A percentile compares a stretch with the other conserved stretches of the same genome.
Conservation (phyloP, 2,797 vertebrate species). For the Eulemur albifrons region DNA sequence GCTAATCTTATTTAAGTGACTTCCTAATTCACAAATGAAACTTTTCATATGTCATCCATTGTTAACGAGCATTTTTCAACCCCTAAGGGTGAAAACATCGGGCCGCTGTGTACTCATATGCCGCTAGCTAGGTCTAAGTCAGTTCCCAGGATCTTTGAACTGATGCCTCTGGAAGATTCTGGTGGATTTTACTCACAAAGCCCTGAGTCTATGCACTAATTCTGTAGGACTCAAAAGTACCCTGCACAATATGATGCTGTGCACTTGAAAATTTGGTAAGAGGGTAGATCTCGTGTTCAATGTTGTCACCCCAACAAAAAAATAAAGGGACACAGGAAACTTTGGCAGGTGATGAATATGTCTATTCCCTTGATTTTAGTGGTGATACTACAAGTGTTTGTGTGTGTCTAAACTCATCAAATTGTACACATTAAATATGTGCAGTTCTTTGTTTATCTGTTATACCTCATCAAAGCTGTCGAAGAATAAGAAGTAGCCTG, state of each 20-base stretch:
- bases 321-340: not conserved
- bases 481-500: not conserved
- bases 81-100: not conserved
- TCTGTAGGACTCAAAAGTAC: not conserved
- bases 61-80: not conserved
- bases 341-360: not conserved
- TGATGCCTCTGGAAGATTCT: not conserved
- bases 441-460: not conserved
- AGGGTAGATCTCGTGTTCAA: not conserved
- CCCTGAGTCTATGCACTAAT: not conserved
- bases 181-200: not conserved
- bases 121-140: not conserved
- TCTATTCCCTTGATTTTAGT: not conserved
- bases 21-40: conserved; percentile 35
- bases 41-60: not conserved
- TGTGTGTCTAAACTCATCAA: not conserved
- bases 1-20: conserved; percentile 4
- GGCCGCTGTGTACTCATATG: not conserved
- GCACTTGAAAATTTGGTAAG: not conserved
- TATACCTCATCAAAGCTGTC: not conserved
- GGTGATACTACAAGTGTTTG: not conserved
- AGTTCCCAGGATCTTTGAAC: not conserved
- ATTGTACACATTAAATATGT: not conserved
- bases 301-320: not conserved
- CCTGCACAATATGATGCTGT: not conserved